Conservation (phyloP, 1,140 invertebrate species). For the Drosophila navojoa region DNA sequence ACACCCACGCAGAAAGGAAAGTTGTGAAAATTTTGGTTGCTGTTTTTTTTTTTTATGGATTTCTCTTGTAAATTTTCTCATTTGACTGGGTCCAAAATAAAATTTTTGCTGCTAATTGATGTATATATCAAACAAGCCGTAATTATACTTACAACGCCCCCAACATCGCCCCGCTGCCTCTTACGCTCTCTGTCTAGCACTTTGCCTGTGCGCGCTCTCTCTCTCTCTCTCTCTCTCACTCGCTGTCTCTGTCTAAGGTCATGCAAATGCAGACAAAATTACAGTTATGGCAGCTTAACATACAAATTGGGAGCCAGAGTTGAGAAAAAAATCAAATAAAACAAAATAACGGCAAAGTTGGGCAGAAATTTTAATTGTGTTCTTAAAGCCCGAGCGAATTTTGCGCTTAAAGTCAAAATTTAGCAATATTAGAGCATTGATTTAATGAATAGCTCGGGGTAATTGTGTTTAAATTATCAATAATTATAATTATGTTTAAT, state of each 20-base stretch:
- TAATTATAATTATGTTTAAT: background rate
- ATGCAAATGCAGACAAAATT: constrained; percentile 32
- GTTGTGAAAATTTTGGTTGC: constrained; percentile 47
- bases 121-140: constrained; percentile 61
- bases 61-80: constrained; percentile 68
- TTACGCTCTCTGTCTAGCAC: background rate
- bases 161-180: background rate
- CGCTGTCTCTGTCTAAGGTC: background rate
- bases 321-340: background rate
- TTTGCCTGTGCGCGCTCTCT: background rate
- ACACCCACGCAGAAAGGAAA: constrained; percentile 31
- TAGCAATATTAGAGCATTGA: background rate
- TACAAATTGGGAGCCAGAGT: constrained; percentile 60
- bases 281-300: constrained; percentile 67
- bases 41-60: constrained; percentile 65
- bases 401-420: background rate
- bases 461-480: background rate
- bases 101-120: constrained; percentile 77
- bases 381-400: background rate
- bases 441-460: background rate
- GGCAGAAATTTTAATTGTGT: constrained; percentile 1
- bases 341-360: background rate
- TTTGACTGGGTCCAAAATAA: constrained; percentile 58
- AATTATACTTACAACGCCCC: constrained; percentile 29
- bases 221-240: background rate